phyloP scores from a whole-genome alignment of 2,113 vertebrate genomes.

The Xiphorhynchus elegans region DNA sequence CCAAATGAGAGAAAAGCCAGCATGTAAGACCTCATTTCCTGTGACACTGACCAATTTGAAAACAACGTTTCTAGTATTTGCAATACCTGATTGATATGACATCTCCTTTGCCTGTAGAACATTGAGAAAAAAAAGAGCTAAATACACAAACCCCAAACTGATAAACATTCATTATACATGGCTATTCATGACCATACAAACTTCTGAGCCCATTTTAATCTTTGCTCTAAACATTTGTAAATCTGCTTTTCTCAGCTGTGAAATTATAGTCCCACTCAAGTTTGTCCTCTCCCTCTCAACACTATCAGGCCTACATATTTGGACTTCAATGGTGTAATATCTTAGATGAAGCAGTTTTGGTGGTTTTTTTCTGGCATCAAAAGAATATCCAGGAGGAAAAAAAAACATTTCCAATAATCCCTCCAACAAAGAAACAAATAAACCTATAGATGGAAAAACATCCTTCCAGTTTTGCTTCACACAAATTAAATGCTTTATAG shows the following conservation, averaged over 20 bases:
- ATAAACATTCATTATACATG: background rate
- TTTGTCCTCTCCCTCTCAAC: background rate
- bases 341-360: background rate
- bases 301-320: background rate
- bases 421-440: background rate
- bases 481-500: background rate
- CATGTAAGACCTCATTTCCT: background rate
- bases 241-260: background rate
- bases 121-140: background rate
- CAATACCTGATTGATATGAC: background rate
- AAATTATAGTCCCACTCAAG: background rate
- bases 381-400: background rate
- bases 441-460: background rate
- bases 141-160: background rate
- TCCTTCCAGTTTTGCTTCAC: background rate
- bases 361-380: background rate
- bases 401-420: background rate
- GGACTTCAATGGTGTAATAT: background rate
- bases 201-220: background rate
- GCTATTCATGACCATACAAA: background rate
- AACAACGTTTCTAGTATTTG: background rate
- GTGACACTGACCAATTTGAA: background rate
- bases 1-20: background rate
- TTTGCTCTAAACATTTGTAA: background rate
- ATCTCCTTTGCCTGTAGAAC: background rate